Evolutionary conservation across 2,888 invertebrate species (phyloP), one percentile per base, ranked within the genome.

Genomic region (Apodemia duryi): DNA sequence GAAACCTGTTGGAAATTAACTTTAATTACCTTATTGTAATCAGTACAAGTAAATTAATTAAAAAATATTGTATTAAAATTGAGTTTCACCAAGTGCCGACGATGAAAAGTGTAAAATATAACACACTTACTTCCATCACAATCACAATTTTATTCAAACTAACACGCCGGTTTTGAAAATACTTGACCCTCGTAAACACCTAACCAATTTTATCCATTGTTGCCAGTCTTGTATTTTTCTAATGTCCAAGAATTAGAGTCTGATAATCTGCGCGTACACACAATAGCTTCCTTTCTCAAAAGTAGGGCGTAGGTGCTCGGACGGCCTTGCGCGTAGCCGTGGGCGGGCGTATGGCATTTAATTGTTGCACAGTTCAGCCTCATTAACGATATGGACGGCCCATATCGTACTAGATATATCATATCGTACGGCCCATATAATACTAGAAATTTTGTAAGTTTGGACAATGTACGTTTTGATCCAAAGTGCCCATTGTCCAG

Each of bases 251-350:
- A 51, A 52, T 65, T 54, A 54, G 7, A 49, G 41, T 38, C 13
- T 29, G 11, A 60, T 54, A 54, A 41, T 54, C 66, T 66, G 67
- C 70, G 69, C 70, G 72, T 72, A 81, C 4, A 32, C 81, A 85
- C 86, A 87, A 85, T 82, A 72, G 81, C 76, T 73, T 82, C 87
- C 88, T 88, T 88, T 89, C 88, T 86, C 85, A 83, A 78, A 84
- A 82, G 79, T 81, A 77, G 83, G 77, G 78, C 85, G 88, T 89
- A 83, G 89, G 88, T 81, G 74, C 69, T 65, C 51, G 29, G 68
- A 73, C 82, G 89, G 79, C 86, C 87, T 86, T 86, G 86, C 67
- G 66, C 72, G 69, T 21, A 32, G 38, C 65, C 29, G 75, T 76
- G 73, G 77, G 75, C 68, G 73, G 72, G 71, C 69, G 64, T 65